These are phyloP conservation scores for Brevimyrus niger DNA, from an alignment of 2,113 vertebrate genomes.

Conservation along the genomic window DNA sequence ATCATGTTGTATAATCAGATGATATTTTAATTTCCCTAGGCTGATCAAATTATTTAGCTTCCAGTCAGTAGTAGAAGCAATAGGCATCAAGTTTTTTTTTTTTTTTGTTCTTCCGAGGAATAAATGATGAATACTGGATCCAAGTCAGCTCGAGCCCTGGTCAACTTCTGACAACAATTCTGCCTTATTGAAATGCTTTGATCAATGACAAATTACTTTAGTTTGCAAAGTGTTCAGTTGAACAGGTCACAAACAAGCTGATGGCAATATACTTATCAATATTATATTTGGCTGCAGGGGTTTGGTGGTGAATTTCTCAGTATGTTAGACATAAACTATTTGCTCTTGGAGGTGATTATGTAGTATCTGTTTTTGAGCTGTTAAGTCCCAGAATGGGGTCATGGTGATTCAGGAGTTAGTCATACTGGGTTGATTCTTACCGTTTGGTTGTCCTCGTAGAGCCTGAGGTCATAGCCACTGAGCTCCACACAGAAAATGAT, in stretches of 20 bases:
- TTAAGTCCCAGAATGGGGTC: not conserved
- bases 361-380: not conserved
- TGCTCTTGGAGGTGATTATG: not conserved
- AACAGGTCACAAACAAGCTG: not conserved
- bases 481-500: slow-evolving; percentile 99
- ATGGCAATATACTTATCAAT: not conserved
- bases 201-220: not conserved
- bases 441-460: slow-evolving; percentile 98
- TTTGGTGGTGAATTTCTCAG: not conserved
- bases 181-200: not conserved
- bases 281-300: not conserved
- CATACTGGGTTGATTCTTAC: slow-evolving; percentile 54
- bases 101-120: not conserved
- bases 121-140: not conserved
- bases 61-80: not conserved
- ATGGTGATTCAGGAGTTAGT: not conserved
- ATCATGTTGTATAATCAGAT: not conserved
- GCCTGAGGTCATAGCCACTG: slow-evolving; percentile 96
- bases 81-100: not conserved
- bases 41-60: not conserved
- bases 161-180: not conserved
- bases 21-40: not conserved
- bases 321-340: not conserved
- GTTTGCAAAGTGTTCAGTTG: not conserved
- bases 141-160: not conserved